Evolutionary conservation across 2,113 vertebrate species (phyloP).

Genomic region (Emydura subglobosa): DNA sequence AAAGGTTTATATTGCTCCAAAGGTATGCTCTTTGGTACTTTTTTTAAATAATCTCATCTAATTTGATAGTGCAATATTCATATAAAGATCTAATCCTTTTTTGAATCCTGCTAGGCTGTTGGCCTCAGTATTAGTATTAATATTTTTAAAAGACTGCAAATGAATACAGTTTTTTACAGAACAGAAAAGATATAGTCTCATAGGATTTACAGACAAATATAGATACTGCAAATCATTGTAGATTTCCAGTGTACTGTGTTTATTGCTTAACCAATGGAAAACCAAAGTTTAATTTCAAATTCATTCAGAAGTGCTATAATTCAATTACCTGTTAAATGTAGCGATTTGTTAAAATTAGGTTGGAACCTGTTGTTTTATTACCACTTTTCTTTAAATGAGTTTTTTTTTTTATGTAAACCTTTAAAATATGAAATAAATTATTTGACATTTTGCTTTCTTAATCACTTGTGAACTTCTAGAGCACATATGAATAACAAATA

Average conservation of each 20-base stretch:
- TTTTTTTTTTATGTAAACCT: background rate
- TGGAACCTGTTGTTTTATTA: background rate
- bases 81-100: rapidly evolving
- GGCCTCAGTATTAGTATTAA: background rate
- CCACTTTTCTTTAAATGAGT: rapidly evolving
- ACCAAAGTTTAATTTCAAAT: rapidly evolving
- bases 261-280: background rate
- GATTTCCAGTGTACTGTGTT: background rate
- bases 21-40: background rate
- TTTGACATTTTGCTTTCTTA: background rate
- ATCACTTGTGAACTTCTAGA: background rate
- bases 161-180: rapidly evolving
- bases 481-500: background rate
- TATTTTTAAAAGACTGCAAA: background rate
- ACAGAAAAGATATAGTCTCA: rapidly evolving
- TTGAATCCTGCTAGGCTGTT: background rate
- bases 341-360: background rate
- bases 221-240: background rate
- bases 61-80: background rate
- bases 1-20: rapidly evolving
- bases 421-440: background rate
- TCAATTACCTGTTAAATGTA: background rate
- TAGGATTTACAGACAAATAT: rapidly evolving
- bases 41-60: rapidly evolving
- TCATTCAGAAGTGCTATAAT: background rate